Evolutionary conservation across 37 sponge, comb jelly and placozoan species (phyloP).

Genomic region (Theonella swinhoei): DNA sequence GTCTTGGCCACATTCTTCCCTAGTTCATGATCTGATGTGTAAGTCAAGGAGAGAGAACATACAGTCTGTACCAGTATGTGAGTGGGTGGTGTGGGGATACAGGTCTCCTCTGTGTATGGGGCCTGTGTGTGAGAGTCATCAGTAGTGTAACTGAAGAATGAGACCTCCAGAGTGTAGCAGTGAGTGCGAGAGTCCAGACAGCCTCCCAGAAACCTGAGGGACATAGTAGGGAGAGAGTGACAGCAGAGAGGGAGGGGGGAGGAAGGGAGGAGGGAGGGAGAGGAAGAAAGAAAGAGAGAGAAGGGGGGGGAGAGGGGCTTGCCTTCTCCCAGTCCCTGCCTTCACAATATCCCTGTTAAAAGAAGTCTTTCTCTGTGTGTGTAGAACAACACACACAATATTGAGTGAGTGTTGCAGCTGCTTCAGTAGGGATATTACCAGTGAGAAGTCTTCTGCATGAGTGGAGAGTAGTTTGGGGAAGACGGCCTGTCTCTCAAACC

Average conservation of each 20-base stretch:
- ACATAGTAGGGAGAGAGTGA: no score
- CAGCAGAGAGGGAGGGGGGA: no score
- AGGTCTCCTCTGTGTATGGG: slow-evolving; percentile 77
- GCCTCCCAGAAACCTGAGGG: slow-evolving; percentile 83
- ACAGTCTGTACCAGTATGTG: not conserved
- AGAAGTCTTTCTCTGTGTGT: slow-evolving; percentile 78
- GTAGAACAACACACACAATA: not conserved
- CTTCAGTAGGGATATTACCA: slow-evolving; percentile 48
- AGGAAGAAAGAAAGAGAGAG: no score
- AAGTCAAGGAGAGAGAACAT: slow-evolving; percentile 2
- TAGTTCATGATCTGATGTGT: slow-evolving; percentile 58
- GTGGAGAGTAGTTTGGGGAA: slow-evolving; percentile 90
- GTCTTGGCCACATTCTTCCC: slow-evolving; percentile 84
- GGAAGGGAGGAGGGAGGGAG: no score
- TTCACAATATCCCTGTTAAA: slow-evolving; percentile 95
- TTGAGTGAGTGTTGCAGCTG: not conserved
- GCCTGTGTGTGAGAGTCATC: slow-evolving; percentile 11
- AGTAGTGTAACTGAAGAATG: slow-evolving; percentile 88
- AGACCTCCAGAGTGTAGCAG: slow-evolving; percentile 98
- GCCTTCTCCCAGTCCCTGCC: slow-evolving; percentile 95
- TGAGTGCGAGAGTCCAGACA: slow-evolving; percentile 71
- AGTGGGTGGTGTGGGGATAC: slow-evolving; percentile 50
- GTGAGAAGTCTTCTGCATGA: slow-evolving; percentile 91
- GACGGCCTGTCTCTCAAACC: slow-evolving; percentile 85
- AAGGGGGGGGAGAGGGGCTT: no score